Base-by-base conservation (phyloP, 2,797 vertebrate species). In the Cuculus canorus region DNA sequence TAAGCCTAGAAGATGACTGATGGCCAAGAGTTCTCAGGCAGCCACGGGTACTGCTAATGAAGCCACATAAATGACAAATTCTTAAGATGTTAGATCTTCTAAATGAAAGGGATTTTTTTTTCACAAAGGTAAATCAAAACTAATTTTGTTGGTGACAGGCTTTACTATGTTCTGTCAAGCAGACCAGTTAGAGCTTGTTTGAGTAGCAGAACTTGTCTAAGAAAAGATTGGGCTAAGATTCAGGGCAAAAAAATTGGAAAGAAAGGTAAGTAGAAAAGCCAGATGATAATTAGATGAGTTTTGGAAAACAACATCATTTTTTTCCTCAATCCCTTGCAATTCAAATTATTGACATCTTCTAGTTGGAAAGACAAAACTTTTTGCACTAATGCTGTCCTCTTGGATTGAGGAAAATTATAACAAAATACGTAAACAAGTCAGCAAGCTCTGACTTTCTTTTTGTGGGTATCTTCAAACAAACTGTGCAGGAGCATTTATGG, bases 121-220 rank as follows among this genome's bases (percentile, higher is more conserved):
- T 11, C 43, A 59, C 45, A 25, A 32, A 68, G 33, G 23, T 91
- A 83, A 90, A 93, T 93, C 41, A 75, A 93, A 82, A 68, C 3
- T 2, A 13, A 37, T 85, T 83, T 75, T 12, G 6, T 69, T 90
- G 88, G 63, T 79, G 72, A 66, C 70, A 92, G 19, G 35, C 39
- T 90, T 59, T 89, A 32, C 21, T 82, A 9, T 4, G 41, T 88
- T 85, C 73, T 57, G 24, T 86, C 68, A 77, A 63, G 92, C 70
- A 82, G 35, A 86, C 75, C 50, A 75, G 88, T 87, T 82, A 86
- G 80, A 73, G 93, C 94, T 92, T 83, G 72, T 90, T 66, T 30
- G 70, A 86, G 85, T 53, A 81, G 59, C 43, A 93, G 41, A 93
- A 80, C 64, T 86, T 86, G 41, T 63, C 82, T 69, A 28, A 82